phyloP scores from a whole-genome alignment of 2,888 invertebrate species.

The Sarcophaga rosellei region DNA sequence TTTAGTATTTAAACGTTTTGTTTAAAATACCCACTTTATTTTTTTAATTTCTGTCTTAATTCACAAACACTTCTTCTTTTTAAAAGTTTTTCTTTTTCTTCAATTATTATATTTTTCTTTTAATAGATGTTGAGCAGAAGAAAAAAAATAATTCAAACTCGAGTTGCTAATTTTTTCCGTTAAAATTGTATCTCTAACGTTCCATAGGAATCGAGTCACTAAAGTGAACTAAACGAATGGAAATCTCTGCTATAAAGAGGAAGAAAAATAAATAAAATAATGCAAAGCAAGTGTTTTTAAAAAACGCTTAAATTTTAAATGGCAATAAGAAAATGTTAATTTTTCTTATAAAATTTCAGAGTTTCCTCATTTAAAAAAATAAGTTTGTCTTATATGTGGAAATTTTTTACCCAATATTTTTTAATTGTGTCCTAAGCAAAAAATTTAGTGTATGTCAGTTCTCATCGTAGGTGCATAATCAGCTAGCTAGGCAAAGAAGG shows the following conservation, averaged over 20 bases:
- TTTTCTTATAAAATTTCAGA: no score
- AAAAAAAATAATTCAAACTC: conserved; percentile 49
- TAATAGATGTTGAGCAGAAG: conserved; percentile 1
- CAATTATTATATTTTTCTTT: conserved; percentile 25
- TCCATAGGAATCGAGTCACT: conserved; percentile 73
- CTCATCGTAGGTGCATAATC: no score
- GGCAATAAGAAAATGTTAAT: neutral
- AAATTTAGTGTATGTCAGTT: no score
- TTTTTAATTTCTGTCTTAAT: conserved; percentile 33
- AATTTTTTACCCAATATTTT: no score
- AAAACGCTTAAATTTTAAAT: neutral
- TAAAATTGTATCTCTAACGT: conserved; percentile 69
- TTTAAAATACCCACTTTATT: conserved; percentile 2
- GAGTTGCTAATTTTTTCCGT: conserved; percentile 51
- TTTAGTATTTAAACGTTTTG: neutral
- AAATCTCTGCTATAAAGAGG: conserved; percentile 9
- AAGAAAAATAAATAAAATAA: neutral
- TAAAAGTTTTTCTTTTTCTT: conserved; percentile 21
- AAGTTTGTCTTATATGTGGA: no score
- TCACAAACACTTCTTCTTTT: conserved; percentile 41
- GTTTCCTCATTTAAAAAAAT: no score
- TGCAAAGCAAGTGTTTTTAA: neutral
- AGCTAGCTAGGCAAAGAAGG: no score
- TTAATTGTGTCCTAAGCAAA: no score
- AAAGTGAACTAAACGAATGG: conserved; percentile 72